Evolutionary conservation across 2,113 vertebrate genomes (phyloP), one percentile per base, ranked within the genome.

Genomic region (Peromyscus maniculatus): DNA sequence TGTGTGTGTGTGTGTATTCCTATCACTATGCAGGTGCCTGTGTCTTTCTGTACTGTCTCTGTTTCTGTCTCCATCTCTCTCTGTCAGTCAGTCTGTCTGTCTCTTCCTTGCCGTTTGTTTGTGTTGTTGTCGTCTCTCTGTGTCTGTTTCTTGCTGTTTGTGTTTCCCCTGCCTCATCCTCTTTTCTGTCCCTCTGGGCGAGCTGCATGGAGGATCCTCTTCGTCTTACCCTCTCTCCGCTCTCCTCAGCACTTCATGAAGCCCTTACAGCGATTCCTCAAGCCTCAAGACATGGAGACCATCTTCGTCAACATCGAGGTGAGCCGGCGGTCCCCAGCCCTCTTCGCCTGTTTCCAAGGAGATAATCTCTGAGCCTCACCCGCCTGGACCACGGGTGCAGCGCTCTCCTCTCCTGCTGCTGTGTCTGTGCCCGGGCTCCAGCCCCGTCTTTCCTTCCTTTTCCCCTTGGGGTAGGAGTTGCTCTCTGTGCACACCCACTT

Each of bases 261-360:
- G 92, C 99, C 99, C 0, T 98, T 99, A 78, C 98, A 99, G 89
- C 97, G 97, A 87, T 99, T 99, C 93, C 98, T 99, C 43, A 97
- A 98, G 17, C 87, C 97, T 7, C 97, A 98, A 6, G 99, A 99
- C 94, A 98, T 99, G 0, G 99, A 99, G 97, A 99, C 96, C 78
- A 99, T 99, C 98, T 99, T 99, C 97, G 99, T 99, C 97, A 99
- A 99, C 97, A 97, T 99, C 0, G 98, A 99, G 99, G 99, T 99
- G 98, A 97, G 96, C 64, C 2, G 0, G 49, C 12, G 0, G 3
- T 46, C 59, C 12, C 57, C 12, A 0, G 55, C 3, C 7, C 24
- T n/a, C 77, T 89, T 22, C 17, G 16, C 31, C 11, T 4, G 39
- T 9, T 64, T 64, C 82, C 13, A 28, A 10, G n/a, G 59, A 64